Conservation (phyloP, 2,113 vertebrate genomes). For the Pipa parva region DNA sequence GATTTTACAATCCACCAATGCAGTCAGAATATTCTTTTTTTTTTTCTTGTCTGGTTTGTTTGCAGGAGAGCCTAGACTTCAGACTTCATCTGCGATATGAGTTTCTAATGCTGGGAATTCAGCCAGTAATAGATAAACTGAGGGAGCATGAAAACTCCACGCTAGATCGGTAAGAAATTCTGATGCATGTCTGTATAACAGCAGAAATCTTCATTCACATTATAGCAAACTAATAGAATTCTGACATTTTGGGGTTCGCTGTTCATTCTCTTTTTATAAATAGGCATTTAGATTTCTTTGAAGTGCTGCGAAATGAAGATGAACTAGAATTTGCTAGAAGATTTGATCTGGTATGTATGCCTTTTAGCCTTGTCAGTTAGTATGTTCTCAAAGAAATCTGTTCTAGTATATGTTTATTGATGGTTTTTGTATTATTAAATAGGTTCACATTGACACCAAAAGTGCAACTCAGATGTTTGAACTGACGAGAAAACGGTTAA, state of each 20-base stretch:
- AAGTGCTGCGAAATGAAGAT: slow-evolving; percentile 97
- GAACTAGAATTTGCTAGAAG: slow-evolving; percentile 93
- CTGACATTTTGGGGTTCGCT: too few relatives aligned
- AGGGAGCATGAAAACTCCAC: slow-evolving; percentile 95
- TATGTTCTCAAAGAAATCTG: too few relatives aligned
- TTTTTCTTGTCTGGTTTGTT: slow-evolving; percentile 10
- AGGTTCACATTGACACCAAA: slow-evolving; percentile 97
- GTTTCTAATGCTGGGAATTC: slow-evolving; percentile 97
- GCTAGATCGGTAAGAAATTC: slow-evolving; percentile 83
- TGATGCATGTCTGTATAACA: too few relatives aligned
- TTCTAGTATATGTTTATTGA: background rate
- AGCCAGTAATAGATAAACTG: slow-evolving; percentile 95
- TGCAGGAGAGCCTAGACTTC: slow-evolving; percentile 92
- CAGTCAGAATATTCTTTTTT: background rate
- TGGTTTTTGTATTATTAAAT: background rate
- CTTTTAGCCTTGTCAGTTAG: background rate
- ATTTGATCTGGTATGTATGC: slow-evolving; percentile 80
- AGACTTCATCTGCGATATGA: slow-evolving; percentile 95
- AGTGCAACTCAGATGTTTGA: slow-evolving; percentile 97
- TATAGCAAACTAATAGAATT: too few relatives aligned
- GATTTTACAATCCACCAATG: too few relatives aligned
- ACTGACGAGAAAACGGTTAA: slow-evolving; percentile 91
- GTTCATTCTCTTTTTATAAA: background rate
- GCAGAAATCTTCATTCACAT: too few relatives aligned
- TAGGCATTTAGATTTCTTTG: slow-evolving; percentile 97